A percentile compares a stretch with the other conserved stretches of the same genome.
Conservation (phyloP, 1,140 invertebrate species). For the Rhagoletis pomonella region DNA sequence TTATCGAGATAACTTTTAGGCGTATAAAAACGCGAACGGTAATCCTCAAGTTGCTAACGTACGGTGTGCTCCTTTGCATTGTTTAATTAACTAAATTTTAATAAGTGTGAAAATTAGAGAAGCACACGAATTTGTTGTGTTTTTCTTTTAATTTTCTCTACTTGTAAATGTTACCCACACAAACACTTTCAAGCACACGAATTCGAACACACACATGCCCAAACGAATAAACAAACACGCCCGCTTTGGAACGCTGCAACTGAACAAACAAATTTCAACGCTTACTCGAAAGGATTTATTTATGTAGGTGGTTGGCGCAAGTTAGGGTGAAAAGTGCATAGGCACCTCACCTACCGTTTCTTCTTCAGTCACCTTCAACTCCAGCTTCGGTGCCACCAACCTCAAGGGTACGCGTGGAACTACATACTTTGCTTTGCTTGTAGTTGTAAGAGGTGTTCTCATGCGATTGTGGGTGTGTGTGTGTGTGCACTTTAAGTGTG, state of each 20-base stretch:
- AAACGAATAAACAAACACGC: constrained; percentile 19
- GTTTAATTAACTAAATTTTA: no score
- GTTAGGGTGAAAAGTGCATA: constrained; percentile 10
- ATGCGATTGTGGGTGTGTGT: no score
- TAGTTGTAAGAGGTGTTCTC: no score
- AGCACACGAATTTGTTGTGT: background rate
- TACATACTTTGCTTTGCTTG: no score
- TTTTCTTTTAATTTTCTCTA: constrained; percentile 38
- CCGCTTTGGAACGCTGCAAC: constrained; percentile 17
- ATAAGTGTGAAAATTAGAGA: no score
- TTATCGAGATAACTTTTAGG: constrained; percentile 37
- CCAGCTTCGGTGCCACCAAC: constrained; percentile 17
- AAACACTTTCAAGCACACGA: constrained; percentile 5
- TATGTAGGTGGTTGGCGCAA: background rate
- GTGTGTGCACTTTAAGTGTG: background rate
- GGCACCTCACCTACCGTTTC: background rate
- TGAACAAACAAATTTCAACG: background rate
- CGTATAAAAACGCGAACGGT: background rate
- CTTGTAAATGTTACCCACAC: background rate
- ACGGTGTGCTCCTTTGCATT: background rate
- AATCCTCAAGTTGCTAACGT: background rate
- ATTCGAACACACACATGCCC: background rate
- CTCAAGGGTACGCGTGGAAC: constrained; percentile 25
- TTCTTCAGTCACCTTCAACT: constrained; percentile 35
- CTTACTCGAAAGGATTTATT: background rate